These are phyloP conservation scores for Medauroidea extradentata DNA, from an alignment of 1,140 invertebrate genomes.

Conservation along the genomic window DNA sequence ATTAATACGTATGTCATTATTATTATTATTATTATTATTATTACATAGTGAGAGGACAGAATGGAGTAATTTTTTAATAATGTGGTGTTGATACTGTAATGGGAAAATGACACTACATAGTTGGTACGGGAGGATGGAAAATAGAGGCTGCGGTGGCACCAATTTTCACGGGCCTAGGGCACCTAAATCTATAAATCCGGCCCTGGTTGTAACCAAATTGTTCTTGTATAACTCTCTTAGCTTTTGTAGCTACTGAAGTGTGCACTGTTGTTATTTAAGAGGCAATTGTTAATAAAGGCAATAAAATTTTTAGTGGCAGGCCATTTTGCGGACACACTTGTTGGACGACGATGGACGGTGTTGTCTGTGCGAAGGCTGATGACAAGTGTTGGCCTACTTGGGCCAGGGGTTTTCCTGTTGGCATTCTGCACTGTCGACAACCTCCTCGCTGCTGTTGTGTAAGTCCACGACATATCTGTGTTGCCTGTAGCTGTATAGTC, in stretches of 20 bases:
- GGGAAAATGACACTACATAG: too few species aligned
- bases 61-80: too few species aligned
- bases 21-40: too few species aligned
- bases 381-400: constrained; percentile 71
- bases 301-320: constrained; percentile 53
- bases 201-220: background rate
- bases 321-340: constrained; percentile 67
- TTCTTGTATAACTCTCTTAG: background rate
- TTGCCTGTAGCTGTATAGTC: background rate
- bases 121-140: too few species aligned
- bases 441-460: constrained; percentile 65
- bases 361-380: constrained; percentile 68
- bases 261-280: background rate
- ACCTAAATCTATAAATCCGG: too few species aligned
- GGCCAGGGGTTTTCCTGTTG: constrained; percentile 66
- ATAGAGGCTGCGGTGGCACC: too few species aligned
- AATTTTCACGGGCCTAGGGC: too few species aligned
- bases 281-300: background rate
- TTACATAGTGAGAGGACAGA: too few species aligned
- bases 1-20: too few species aligned
- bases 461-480: constrained; percentile 36
- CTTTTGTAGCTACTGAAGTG: background rate
- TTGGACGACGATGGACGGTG: constrained; percentile 61
- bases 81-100: too few species aligned
- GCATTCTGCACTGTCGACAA: constrained; percentile 71